phyloP scores from a whole-genome alignment of 2,113 vertebrate genomes.

The Entomyzon cyanotis region DNA sequence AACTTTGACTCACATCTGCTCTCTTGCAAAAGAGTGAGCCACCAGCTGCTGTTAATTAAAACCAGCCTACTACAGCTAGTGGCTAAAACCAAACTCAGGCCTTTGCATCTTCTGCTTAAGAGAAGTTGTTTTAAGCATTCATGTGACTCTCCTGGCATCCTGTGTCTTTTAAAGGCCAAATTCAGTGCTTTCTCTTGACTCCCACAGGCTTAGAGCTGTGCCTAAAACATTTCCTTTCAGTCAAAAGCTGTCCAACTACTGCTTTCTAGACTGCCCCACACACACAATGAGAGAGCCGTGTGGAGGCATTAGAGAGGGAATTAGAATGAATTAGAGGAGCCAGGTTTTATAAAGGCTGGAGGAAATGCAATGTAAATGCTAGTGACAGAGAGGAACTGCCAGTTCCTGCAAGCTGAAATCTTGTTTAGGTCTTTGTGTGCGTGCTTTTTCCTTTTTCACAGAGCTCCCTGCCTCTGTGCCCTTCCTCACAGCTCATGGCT shows the following conservation, averaged over 20 bases:
- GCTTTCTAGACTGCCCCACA: background rate
- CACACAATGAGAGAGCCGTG: background rate
- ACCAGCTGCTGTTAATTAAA: conserved; percentile 9
- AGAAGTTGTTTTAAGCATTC: conserved; percentile 3
- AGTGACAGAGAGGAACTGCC: conserved; percentile 44
- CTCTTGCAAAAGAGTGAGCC: background rate
- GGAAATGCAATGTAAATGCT: conserved; percentile 34
- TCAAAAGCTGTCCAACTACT: background rate
- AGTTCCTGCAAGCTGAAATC: conserved; percentile 44
- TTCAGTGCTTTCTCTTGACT: conserved; percentile 22
- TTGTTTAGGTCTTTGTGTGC: background rate
- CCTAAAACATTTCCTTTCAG: conserved; percentile 24
- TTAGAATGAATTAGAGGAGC: conserved; percentile 41
- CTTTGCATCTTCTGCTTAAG: background rate
- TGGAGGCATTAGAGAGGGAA: conserved; percentile 16
- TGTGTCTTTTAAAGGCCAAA: conserved; percentile 1
- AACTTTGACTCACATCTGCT: background rate
- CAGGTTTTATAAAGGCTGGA: conserved; percentile 47
- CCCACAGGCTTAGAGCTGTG: conserved; percentile 23
- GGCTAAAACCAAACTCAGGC: background rate
- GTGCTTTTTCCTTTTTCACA: background rate
- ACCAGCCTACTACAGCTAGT: background rate
- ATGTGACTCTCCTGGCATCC: conserved; percentile 21
- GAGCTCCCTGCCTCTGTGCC: background rate
- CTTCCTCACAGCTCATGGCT: background rate